Conservation (phyloP, 2,797 vertebrate species). For the Gymnothorax reevesii region DNA sequence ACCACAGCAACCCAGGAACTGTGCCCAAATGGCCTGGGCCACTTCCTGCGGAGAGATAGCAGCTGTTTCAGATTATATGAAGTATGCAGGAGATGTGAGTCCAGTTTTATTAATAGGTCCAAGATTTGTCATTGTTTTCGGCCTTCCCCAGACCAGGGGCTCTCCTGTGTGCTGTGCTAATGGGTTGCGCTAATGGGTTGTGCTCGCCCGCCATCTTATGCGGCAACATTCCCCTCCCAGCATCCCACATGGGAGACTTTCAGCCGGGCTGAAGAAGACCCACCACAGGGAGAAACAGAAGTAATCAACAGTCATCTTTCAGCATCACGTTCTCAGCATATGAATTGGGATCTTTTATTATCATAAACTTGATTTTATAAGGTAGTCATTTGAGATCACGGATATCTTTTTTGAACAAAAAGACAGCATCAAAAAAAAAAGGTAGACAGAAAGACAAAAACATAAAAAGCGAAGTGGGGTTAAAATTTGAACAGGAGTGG, state of each 20-base stretch:
- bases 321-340: slow-evolving; percentile 20
- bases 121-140: slow-evolving; percentile 55
- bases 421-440: no score
- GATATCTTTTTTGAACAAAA: no score
- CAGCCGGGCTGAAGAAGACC: slow-evolving; percentile 14
- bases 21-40: slow-evolving; percentile 51
- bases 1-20: slow-evolving; percentile 40
- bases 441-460: no score
- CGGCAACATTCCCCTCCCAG: background rate
- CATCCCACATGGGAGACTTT: background rate
- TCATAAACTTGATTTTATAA: no score
- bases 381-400: no score
- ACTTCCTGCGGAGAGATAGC: slow-evolving; percentile 79
- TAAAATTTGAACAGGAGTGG: no score
- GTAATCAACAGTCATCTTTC: slow-evolving; percentile 30
- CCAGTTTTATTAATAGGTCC: slow-evolving; percentile 56
- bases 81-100: slow-evolving; percentile 59
- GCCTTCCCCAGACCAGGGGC: background rate
- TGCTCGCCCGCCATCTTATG: background rate
- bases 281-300: slow-evolving; percentile 27
- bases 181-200: background rate
- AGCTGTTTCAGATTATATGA: slow-evolving; percentile 59
- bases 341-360: background rate
- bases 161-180: background rate
- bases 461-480: no score